phyloP scores from a whole-genome alignment of 2,113 vertebrate genomes.

The Uria lomvia region DNA sequence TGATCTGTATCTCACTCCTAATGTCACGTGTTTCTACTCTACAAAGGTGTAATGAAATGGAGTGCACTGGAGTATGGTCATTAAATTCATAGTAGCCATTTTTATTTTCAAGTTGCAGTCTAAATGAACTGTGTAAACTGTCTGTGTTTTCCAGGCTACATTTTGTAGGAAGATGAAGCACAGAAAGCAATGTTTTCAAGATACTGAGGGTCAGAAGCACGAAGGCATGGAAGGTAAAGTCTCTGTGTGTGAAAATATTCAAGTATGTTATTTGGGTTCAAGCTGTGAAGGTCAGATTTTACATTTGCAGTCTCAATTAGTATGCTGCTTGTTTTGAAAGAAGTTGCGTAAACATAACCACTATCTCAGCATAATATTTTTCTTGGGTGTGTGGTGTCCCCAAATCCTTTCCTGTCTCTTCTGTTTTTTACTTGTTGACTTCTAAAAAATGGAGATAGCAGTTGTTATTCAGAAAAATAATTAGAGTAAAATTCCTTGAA shows the following conservation, averaged over 20 bases:
- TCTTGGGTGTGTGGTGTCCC: background rate
- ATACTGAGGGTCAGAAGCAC: conserved; percentile 54
- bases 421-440: background rate
- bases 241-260: background rate
- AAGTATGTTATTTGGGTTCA: background rate
- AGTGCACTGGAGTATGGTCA: background rate
- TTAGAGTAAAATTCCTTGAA: background rate
- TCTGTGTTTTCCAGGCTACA: conserved; percentile 18
- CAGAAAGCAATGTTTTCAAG: conserved; percentile 57
- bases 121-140: background rate
- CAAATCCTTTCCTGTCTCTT: background rate
- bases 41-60: background rate
- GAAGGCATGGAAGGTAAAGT: conserved; percentile 73
- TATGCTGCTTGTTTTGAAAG: background rate
- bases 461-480: background rate
- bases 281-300: background rate
- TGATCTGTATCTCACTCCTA: background rate
- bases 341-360: background rate
- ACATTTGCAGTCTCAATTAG: background rate
- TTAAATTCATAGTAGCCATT: background rate
- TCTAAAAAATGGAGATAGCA: background rate
- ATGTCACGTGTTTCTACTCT: background rate
- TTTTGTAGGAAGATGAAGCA: conserved; percentile 71
- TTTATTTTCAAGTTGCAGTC: background rate
- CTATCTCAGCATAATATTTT: background rate